These are phyloP conservation scores for Callopanchax toddi DNA, from an alignment of 2,113 vertebrate species.

Conservation along the genomic window DNA sequence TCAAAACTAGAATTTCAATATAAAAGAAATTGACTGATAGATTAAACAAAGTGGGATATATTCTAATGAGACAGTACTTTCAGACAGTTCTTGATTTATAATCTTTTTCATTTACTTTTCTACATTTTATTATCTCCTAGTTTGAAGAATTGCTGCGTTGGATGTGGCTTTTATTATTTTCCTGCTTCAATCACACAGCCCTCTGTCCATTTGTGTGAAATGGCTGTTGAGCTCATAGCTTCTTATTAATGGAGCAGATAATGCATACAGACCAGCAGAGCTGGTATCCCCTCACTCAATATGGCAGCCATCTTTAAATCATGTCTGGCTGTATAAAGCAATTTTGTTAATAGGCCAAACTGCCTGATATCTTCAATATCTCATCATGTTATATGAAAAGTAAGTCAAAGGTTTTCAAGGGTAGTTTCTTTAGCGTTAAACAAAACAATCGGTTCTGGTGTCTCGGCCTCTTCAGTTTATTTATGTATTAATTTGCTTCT, in stretches of 20 bases:
- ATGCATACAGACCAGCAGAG: conserved; percentile 72
- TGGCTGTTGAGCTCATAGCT: conserved; percentile 68
- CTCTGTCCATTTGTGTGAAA: conserved; percentile 68
- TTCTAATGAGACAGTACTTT: conserved; percentile 30
- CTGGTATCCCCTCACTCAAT: conserved; percentile 73
- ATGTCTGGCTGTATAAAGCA: conserved; percentile 70
- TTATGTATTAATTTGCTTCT: background rate
- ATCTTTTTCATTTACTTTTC: conserved; percentile 14
- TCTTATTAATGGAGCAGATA: conserved; percentile 76
- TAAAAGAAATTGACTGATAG: conserved; percentile 52
- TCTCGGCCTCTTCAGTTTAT: background rate
- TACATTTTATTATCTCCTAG: conserved; percentile 44
- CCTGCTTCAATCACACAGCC: conserved; percentile 42
- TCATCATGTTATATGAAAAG: conserved; percentile 70
- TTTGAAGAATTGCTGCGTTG: conserved; percentile 54
- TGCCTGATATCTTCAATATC: conserved; percentile 46
- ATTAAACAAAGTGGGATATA: conserved; percentile 52
- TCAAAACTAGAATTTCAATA: conserved; percentile 59
- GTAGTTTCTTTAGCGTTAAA: conserved; percentile 51
- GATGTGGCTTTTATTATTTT: conserved; percentile 48
- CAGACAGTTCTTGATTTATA: conserved; percentile 22
- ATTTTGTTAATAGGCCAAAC: conserved; percentile 71
- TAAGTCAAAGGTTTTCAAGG: conserved; percentile 44
- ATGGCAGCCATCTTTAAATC: conserved; percentile 73
- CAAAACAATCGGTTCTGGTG: conserved; percentile 36